Conservation (phyloP, 2,797 vertebrate species). For the Pelochelys cantorii region DNA sequence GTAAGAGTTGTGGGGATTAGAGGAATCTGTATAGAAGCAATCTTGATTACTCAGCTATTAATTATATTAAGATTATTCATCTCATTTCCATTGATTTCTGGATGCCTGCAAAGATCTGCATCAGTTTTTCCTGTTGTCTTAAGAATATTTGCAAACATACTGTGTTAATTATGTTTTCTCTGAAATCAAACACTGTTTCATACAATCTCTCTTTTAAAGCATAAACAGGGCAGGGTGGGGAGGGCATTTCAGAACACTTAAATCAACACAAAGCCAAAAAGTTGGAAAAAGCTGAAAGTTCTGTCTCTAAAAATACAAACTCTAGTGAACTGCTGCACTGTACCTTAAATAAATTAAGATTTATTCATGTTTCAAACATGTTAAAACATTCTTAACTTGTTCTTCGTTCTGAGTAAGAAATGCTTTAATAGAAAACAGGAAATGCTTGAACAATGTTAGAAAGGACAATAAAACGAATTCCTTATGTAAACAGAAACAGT, state of each 20-base stretch:
- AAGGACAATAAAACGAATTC: conserved; percentile 1
- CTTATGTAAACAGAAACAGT: not conserved
- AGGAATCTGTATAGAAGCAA: not conserved
- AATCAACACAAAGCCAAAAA: not conserved
- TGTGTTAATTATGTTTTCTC: not conserved
- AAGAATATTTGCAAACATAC: not conserved
- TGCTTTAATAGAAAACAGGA: conserved; percentile 67
- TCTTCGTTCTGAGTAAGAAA: conserved; percentile 8
- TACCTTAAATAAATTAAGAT: not conserved
- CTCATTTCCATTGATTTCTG: not conserved
- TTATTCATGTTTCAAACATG: not conserved
- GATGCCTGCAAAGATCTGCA: not conserved
- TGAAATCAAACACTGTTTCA: not conserved
- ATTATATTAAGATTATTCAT: not conserved
- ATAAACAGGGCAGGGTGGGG: not conserved
- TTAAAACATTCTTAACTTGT: not conserved
- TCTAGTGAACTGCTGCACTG: not conserved
- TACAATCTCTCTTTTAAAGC: not conserved
- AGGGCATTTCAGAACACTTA: not conserved
- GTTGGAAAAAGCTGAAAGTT: not conserved
- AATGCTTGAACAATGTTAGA: conserved; percentile 32
- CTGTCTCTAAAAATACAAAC: not conserved
- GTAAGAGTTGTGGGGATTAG: not conserved
- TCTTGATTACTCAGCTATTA: not conserved
- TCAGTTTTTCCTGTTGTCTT: not conserved